phyloP scores from a whole-genome alignment of 2,888 invertebrate species.

The Pseudoips prasinana region DNA sequence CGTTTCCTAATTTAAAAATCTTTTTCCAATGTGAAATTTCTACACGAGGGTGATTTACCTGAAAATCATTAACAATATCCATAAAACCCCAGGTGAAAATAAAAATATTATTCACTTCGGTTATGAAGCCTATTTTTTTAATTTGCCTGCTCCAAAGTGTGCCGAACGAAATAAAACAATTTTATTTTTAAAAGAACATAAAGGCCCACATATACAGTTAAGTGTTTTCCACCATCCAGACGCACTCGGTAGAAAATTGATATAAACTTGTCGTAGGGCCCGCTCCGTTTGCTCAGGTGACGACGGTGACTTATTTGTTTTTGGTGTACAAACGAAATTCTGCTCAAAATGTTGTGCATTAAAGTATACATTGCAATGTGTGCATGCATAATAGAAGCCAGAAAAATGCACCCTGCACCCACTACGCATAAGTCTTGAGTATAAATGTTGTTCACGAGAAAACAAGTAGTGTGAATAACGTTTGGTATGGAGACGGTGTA shows the following conservation, averaged over 20 bases:
- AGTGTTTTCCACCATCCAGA: conserved; percentile 72
- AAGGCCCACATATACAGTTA: conserved; percentile 52
- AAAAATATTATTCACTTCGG: conserved; percentile 19
- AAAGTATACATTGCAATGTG: conserved; percentile 39
- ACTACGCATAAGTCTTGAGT: conserved; percentile 47
- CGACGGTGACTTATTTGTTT: conserved; percentile 64
- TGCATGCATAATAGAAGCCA: conserved; percentile 48
- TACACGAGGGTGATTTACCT: conserved; percentile 9
- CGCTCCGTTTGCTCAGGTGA: conserved; percentile 69
- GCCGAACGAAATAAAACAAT: conserved; percentile 27
- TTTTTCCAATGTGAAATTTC: too few species aligned
- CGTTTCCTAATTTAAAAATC: too few species aligned
- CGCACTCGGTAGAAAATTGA: conserved; percentile 78
- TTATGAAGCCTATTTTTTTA: conserved; percentile 20
- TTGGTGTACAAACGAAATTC: conserved; percentile 34
- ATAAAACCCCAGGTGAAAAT: conserved; percentile 15
- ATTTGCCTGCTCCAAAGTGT: conserved; percentile 24
- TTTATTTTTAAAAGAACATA: conserved; percentile 44
- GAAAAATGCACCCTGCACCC: conserved; percentile 64
- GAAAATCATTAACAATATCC: conserved; percentile 9
- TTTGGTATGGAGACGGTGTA: conserved; percentile 40
- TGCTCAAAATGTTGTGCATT: conserved; percentile 28
- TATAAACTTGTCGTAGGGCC: conserved; percentile 74
- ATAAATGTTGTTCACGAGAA: conserved; percentile 64
- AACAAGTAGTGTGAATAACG: conserved; percentile 60